A percentile compares a stretch with the other conserved stretches of the same genome.
phyloP scores from a whole-genome alignment of 2,888 invertebrate genomes.

The Flexamia atlantica region DNA sequence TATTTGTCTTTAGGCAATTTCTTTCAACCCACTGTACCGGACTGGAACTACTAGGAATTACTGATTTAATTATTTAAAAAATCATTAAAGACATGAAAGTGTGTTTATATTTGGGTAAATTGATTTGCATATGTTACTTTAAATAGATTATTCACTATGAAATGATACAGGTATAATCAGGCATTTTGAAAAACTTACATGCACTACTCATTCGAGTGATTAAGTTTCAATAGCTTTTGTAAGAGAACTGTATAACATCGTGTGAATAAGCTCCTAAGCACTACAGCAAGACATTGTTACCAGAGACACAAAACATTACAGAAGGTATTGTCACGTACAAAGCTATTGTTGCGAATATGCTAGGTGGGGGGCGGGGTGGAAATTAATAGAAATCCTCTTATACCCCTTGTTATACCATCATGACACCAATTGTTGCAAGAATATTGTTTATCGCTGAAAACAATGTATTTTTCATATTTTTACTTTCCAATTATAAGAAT shows the following conservation, averaged over 20 bases:
- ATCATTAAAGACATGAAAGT: too few relatives aligned
- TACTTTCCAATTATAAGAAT: too few relatives aligned
- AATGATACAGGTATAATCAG: too few relatives aligned
- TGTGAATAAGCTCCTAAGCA: conserved; percentile 20
- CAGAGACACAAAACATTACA: conserved; percentile 18
- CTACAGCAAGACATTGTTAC: conserved; percentile 26
- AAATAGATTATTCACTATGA: too few relatives aligned
- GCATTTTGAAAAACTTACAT: too few relatives aligned
- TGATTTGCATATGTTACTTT: too few relatives aligned
- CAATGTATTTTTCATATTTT: too few relatives aligned
- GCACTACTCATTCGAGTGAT: conserved; percentile 16
- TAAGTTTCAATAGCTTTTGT: background rate
- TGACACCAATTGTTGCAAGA: background rate
- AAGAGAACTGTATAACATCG: conserved; percentile 17
- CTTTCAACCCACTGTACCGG: too few relatives aligned
- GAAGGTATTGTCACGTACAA: background rate
- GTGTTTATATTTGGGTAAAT: too few relatives aligned
- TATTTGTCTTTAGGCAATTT: too few relatives aligned
- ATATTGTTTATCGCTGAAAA: background rate
- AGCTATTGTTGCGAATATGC: conserved; percentile 19
- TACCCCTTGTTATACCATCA: background rate
- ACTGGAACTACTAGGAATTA: too few relatives aligned
- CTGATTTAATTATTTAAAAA: too few relatives aligned
- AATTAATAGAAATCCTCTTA: conserved; percentile 17
- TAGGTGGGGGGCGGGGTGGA: background rate